These are phyloP conservation scores for Labeo calbasu DNA, from an alignment of 2,797 vertebrate species.

Conservation along the genomic window DNA sequence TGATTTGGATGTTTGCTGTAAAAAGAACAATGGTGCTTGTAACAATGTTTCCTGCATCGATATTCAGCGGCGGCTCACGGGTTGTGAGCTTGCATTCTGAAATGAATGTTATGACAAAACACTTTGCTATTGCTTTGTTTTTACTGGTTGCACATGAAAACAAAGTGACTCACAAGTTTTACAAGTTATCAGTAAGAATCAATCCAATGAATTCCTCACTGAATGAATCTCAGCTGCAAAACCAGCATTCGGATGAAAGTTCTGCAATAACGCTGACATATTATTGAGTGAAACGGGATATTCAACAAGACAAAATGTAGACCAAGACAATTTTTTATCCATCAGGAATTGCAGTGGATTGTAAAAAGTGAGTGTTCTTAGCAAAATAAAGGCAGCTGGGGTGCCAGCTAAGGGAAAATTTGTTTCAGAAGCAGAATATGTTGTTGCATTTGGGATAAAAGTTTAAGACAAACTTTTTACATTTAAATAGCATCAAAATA, in stretches of 20 bases:
- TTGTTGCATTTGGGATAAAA: no score
- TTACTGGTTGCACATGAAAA: background rate
- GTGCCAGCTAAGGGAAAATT: no score
- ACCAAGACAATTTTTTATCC: background rate
- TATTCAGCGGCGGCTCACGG: background rate
- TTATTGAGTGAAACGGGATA: background rate
- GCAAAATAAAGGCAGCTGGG: no score
- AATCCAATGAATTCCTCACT: background rate
- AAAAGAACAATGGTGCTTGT: background rate
- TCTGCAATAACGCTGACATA: background rate
- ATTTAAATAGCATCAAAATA: no score
- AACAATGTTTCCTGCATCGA: background rate
- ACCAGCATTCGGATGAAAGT: no score
- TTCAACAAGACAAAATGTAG: background rate
- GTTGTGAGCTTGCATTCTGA: background rate
- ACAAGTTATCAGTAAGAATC: background rate
- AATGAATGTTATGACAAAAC: background rate
- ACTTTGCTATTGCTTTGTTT: background rate
- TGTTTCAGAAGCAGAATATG: no score
- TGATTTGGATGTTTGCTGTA: background rate
- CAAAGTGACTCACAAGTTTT: background rate
- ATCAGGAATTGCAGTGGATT: background rate
- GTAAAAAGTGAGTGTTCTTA: background rate
- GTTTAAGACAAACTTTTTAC: no score
- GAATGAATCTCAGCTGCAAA: background rate